Base-by-base conservation (phyloP, 2,113 vertebrate species). In the Parotia lawesii region DNA sequence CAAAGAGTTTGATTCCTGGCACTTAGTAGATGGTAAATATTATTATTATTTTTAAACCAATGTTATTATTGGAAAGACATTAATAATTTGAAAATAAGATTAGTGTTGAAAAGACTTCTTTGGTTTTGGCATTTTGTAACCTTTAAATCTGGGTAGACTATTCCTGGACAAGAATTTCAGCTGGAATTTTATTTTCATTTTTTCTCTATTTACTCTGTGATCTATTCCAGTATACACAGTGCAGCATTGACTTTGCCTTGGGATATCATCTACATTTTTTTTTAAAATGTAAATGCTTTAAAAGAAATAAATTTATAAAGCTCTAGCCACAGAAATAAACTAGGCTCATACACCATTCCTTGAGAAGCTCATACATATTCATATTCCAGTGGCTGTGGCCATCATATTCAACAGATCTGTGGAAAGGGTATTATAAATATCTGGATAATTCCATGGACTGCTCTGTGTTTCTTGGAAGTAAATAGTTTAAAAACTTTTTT, bases 51-150 rank as follows among this genome's bases (percentile, higher is more conserved):
- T 93, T 94, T 53, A 93, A 91, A 94, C 79, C 60, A 90, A 67
- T 95, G 90, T 95, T 94, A 92, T 96, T 85, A 81, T 71, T 96
- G 92, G 95, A 95, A 77, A 90, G 56, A 83, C 82, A 90, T 95
- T 80, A 95, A 93, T 93, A 95, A 90, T 86, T 94, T 90, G 89
- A 92, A 97, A 95, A 93, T 88, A 83, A 88, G 91, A 90, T 93
- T 92, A 96, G 91, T 54, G 53, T 88, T 92, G 89, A 93, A 96
- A 96, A 93, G 72, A 51, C 28, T 94, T 93, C 74, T 86, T 88
- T 90, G 87, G 56, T 47, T 94, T 86, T 83, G 92, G 81, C 81
- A 92, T 92, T 92, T 57, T 72, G 50, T 87, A 87, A 71, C 69
- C 66, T 90, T 94, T 94, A 86, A 85, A 95, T 94, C 85, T 91